Evolutionary conservation across 2,797 vertebrate species (phyloP).

Genomic region (Sardinella longiceps): DNA sequence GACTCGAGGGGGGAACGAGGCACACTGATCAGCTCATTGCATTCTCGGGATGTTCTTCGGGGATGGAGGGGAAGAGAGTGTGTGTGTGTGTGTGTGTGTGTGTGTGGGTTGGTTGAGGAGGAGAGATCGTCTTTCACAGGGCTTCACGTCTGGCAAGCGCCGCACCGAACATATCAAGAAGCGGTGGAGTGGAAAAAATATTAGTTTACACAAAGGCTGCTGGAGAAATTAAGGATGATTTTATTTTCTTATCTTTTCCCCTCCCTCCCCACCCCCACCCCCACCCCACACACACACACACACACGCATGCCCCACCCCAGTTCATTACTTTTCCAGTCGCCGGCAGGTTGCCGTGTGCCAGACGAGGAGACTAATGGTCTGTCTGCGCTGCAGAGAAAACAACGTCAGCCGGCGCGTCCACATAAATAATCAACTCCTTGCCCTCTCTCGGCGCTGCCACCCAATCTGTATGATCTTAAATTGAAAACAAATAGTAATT

Average conservation of each 20-base stretch:
- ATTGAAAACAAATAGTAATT: constrained; percentile 81
- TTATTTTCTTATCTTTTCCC: constrained; percentile 76
- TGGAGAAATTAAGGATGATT: constrained; percentile 77
- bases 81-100: too few species aligned
- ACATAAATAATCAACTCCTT: constrained; percentile 68
- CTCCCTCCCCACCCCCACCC: not conserved
- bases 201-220: constrained; percentile 73
- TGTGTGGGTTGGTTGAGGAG: not conserved
- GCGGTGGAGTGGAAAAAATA: constrained; percentile 57
- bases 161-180: constrained; percentile 49
- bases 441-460: constrained; percentile 49
- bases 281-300: too few species aligned
- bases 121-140: constrained; percentile 55
- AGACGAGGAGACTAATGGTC: constrained; percentile 71
- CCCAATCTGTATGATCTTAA: constrained; percentile 74
- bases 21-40: constrained; percentile 19
- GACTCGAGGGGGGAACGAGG: not conserved
- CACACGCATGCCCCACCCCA: constrained; percentile 51
- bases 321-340: constrained; percentile 73
- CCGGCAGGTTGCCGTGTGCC: constrained; percentile 69
- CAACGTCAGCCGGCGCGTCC: constrained; percentile 55
- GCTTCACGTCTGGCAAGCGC: constrained; percentile 44
- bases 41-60: constrained; percentile 15
- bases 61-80: not conserved
- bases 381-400: constrained; percentile 66